Base-by-base conservation (phyloP, 2,797 vertebrate species). In the Rhynchotus rufescens region DNA sequence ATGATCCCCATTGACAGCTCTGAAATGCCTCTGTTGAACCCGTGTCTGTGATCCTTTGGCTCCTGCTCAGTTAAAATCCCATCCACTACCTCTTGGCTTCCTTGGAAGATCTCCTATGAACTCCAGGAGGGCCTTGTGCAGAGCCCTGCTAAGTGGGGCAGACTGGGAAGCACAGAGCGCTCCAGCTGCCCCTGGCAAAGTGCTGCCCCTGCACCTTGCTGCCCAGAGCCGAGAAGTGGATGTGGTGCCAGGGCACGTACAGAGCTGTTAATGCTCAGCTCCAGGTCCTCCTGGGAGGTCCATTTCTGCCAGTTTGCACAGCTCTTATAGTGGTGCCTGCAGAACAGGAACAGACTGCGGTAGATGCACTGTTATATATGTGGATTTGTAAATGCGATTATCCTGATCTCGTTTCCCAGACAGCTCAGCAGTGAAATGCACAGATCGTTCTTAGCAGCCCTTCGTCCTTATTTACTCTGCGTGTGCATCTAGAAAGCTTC, bases 211-310 rank as follows among this genome's bases (percentile, higher is more conserved):
- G 34, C 49, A 25, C 22, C 23, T 14, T 10, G 8, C 49, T 22
- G 34, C 28, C 26, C 3, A 28, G 34, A 60, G 83, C 52, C 6
- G 25, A 36, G 68, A 15, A 7, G 49, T 0, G 0, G 45, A 5
- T 8, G 26, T 0, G 0, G 36, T 30, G 45, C 59, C 0, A 0
- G 4, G 25, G 38, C 51, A 34, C 2, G 0, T 67, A 66, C 60
- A 54, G 21, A 72, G 73, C 65, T 38, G 28, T 59, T 73, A 36
- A 76, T 88, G 74, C 51, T 13, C 80, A 52, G 38, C 62, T 57
- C 51, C 0, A 0, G 28, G 57, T 57, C 32, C 84, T 68, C 61
- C 30, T 25, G 88, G 88, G 86, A 90, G 40, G 73, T 9, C 20
- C 1, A 3, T 69, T 91, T 38, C 59, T 81, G 69, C 79, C 66